Evolutionary conservation across 1,140 invertebrate genomes (phyloP), one percentile per base, ranked within the genome.

Genomic region (Drosophila nigrodunni): DNA sequence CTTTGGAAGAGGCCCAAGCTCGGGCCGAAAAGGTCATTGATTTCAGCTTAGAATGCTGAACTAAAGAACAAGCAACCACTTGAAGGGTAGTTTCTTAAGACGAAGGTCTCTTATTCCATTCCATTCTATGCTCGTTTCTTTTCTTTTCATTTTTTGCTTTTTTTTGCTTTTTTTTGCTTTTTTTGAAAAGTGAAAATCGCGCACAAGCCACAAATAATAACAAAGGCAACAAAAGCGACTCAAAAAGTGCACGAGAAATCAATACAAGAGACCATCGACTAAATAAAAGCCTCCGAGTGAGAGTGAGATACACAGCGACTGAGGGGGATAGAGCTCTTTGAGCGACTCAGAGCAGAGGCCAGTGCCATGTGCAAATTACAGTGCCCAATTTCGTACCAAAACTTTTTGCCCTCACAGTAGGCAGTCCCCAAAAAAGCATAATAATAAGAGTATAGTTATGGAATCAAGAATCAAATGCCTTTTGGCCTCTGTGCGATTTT

Each of bases 111-210:
- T 76, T 72, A 37, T 67, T 46, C 49, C 49, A 47, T 50, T 25
- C 60, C 21, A 43, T 58, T 43, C 41, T 37, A 44, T 66, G 41
- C 69, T 66, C 21, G 30, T 46, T 55, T 41, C 47, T 49, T 34
- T 60, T 57, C 68, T 43, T 50, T 61, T 54, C 41, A 18, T 9
- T 35, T 66, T 76, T 21, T 66, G n/a, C 44, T 54, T 39, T 49
- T 25, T 66, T 76, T 21, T 66, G n/a, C 44, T 54, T 39, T 49
- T 25, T 41, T 68, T 34, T 60, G 58, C 57, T 57, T 70, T 79
- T 82, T 87, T 82, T 87, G 77, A 88, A 88, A 88, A 88, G 83
- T 88, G 83, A 88, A 88, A 88, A 89, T 79, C 80, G 68, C 68
- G 68, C 74, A 59, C 60, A 72, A 61, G 64, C 37, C 62, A 67